Percentiles rank a stretch among this genome's conserved stretches.
phyloP scores from a whole-genome alignment of 2,113 vertebrate species.

The Amblyopsis rosae region DNA sequence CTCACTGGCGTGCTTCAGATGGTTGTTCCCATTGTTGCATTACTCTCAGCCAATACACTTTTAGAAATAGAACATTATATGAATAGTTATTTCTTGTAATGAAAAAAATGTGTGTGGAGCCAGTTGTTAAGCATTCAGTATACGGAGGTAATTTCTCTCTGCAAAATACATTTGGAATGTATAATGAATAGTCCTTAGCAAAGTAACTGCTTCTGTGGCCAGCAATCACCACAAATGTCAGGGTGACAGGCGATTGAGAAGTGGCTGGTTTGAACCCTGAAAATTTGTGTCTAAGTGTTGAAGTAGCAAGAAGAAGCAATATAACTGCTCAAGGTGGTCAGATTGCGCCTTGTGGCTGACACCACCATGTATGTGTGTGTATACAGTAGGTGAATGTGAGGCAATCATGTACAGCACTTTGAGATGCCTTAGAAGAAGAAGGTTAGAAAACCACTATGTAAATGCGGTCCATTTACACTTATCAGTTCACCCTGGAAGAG shows the following conservation, averaged over 20 bases:
- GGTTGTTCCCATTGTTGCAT: background rate
- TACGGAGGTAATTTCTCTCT: constrained; percentile 25
- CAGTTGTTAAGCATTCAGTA: constrained; percentile 20
- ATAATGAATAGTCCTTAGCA: constrained; percentile 29
- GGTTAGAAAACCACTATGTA: too few relatives aligned
- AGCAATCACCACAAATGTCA: constrained; percentile 24
- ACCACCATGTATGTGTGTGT: too few relatives aligned
- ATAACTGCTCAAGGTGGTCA: too few relatives aligned
- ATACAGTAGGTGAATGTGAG: too few relatives aligned
- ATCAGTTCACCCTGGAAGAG: constrained; percentile 42
- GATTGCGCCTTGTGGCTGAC: too few relatives aligned
- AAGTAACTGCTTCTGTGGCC: constrained; percentile 48
- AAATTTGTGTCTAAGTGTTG: too few relatives aligned
- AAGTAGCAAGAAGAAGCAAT: too few relatives aligned
- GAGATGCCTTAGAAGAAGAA: too few relatives aligned
- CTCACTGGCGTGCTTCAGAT: background rate
- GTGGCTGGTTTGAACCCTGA: too few relatives aligned
- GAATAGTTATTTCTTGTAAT: constrained; percentile 19
- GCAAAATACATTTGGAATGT: constrained; percentile 37
- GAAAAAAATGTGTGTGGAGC: constrained; percentile 11
- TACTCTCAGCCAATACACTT: constrained; percentile 1
- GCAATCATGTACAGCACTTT: too few relatives aligned
- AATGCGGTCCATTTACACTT: too few relatives aligned
- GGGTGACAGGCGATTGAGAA: too few relatives aligned
- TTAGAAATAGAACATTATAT: constrained; percentile 24